Base-by-base conservation (phyloP, 1,140 invertebrate genomes). In the Aphelinus atriplicis region DNA sequence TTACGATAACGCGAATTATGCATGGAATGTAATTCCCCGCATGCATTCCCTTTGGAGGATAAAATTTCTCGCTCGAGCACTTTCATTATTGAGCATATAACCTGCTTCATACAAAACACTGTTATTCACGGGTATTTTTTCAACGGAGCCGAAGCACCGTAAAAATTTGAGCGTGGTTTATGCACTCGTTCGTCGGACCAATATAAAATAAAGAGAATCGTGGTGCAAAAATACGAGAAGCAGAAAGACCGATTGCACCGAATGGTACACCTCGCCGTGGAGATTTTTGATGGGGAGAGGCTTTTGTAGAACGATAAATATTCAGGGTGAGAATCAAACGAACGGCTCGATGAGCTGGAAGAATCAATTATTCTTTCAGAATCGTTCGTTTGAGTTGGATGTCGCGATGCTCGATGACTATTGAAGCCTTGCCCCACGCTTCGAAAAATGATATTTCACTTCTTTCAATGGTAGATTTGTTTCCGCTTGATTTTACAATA, bases 281-380 rank as follows among this genome's bases (percentile, higher is more conserved):
- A 63, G 46, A 47, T 63, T 63, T 48, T 63, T 46, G 46, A 10
- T 7, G 3, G 61, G 61, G 4, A 46, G 46, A 63, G 61, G 10
- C 1, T 9, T 48, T 7, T 43, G 53, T 10, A 43, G 42, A 61
- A 9, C 58, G 9, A 66, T 66, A 66, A 66, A 66, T 66, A 66
- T 46, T 66, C 51, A 26, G 26, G 26, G 26, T 26, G 26, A 26
- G 7, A 10, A 46, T 1, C 4, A 4, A 53, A 63, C 9, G 55
- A 46, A 61, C 42, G 58, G 48, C 7, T 70, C 58, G 1, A 61
- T 61, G 68, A 7, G 2, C 47, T 42, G 58, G 58, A 70, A 70
- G 68, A 68, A 58, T 68, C 66, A 58, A 67, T 57, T 5, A 26
- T 68, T 68, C 58, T 43, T 43, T 2, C 51, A 45, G 3, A 63